Conservation (phyloP, 1,140 invertebrate species). For the Papilio xuthus region DNA sequence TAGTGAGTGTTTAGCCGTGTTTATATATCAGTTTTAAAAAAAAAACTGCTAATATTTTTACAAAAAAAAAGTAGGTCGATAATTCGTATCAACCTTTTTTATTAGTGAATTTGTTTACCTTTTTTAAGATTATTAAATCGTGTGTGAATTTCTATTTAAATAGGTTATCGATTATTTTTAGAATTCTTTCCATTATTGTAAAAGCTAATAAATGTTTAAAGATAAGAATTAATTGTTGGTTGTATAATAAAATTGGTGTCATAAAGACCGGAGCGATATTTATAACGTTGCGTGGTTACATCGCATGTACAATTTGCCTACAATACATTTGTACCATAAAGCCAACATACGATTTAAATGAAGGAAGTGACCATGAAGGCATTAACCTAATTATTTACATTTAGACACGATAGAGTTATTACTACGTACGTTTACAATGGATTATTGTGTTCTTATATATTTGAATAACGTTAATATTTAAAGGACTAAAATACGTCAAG, state of each 20-base stretch:
- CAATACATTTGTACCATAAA: constrained; percentile 36
- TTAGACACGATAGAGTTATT: background rate
- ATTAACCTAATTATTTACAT: constrained; percentile 35
- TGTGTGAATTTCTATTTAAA: background rate
- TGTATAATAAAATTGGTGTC: constrained; percentile 28
- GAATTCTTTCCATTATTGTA: background rate
- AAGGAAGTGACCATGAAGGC: constrained; percentile 35
- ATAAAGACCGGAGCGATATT: constrained; percentile 23
- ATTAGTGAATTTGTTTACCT: too few relatives aligned
- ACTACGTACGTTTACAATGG: background rate
- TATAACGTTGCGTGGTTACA: constrained; percentile 30
- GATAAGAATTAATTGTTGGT: constrained; percentile 32
- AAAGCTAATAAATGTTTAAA: constrained; percentile 31
- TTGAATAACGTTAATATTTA: background rate
- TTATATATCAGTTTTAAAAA: too few relatives aligned
- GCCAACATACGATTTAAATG: constrained; percentile 32
- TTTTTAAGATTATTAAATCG: background rate
- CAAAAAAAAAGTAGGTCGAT: too few relatives aligned
- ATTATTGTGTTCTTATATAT: background rate
- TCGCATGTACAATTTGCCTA: constrained; percentile 33
- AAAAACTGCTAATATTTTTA: too few relatives aligned
- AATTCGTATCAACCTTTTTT: too few relatives aligned
- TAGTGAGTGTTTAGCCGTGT: too few relatives aligned
- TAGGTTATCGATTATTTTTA: background rate
- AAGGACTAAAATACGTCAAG: background rate